phyloP scores from a whole-genome alignment of 1,140 invertebrate species.

The Asobara japonica region DNA sequence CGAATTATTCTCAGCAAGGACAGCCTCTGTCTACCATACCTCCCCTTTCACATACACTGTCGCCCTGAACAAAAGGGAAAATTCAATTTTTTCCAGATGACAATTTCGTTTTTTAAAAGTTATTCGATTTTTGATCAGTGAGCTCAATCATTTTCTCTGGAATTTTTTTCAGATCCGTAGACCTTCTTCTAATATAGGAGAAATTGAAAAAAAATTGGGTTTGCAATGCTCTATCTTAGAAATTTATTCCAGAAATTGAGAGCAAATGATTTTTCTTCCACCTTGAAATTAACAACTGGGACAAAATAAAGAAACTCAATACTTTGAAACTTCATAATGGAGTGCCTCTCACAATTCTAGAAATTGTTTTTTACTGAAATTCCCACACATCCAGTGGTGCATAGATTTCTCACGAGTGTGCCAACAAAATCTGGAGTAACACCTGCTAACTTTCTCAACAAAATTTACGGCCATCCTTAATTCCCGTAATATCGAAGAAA shows the following conservation, averaged over 20 bases:
- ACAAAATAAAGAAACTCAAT: neutral
- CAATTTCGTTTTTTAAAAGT: no score
- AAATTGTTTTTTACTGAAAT: neutral
- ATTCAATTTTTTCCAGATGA: neutral
- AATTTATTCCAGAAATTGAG: neutral
- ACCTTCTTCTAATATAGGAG: neutral
- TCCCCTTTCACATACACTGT: no score
- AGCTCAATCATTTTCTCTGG: no score
- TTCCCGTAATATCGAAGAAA: slow-evolving; percentile 17
- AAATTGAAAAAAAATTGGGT: neutral
- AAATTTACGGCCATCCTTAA: slow-evolving; percentile 21
- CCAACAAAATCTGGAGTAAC: neutral
- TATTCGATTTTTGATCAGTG: no score
- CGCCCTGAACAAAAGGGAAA: neutral
- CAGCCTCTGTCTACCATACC: neutral
- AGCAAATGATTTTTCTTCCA: neutral
- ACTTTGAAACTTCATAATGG: neutral
- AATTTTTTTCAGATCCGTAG: no score
- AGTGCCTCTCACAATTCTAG: neutral
- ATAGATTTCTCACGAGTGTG: neutral
- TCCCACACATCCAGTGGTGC: neutral
- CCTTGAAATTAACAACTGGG: neutral
- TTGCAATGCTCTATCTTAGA: neutral
- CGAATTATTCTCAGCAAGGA: neutral
- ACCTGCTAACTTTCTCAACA: slow-evolving; percentile 15